These are phyloP conservation scores for Pristionchus fissidentatus DNA, from an alignment of 2,888 invertebrate species.

Conservation along the genomic window DNA sequence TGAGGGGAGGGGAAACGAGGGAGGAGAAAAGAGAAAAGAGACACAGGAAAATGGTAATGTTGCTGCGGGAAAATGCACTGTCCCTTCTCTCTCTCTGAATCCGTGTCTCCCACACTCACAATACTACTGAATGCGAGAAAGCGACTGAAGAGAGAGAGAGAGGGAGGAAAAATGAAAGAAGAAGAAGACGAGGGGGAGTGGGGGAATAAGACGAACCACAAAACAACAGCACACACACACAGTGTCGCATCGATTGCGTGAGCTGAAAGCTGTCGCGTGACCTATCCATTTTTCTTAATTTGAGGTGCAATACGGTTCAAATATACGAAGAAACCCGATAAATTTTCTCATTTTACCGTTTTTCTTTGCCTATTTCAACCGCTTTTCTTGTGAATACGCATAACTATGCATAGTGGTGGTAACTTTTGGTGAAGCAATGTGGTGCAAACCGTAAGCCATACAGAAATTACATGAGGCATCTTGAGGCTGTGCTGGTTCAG, in stretches of 20 bases:
- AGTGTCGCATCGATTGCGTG: slow-evolving; percentile 19
- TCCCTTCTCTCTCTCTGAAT: neutral
- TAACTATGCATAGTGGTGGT: neutral
- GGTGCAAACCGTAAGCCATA: slow-evolving; percentile 29
- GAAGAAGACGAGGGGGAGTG: neutral
- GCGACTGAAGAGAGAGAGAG: neutral
- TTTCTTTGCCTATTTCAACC: neutral
- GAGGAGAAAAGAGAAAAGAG: too few species aligned
- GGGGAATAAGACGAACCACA: slow-evolving; percentile 19
- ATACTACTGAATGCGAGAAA: slow-evolving; percentile 9
- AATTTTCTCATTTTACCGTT: too few species aligned
- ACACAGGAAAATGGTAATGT: too few species aligned
- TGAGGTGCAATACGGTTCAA: neutral
- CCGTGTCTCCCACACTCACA: neutral
- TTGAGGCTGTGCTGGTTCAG: neutral
- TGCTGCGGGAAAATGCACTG: too few species aligned
- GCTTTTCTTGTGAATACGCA: neutral
- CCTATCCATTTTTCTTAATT: too few species aligned
- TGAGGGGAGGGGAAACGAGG: too few species aligned
- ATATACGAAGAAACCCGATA: too few species aligned
- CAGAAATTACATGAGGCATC: slow-evolving; percentile 43
- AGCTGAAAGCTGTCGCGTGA: too few species aligned
- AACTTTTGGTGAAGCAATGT: neutral
- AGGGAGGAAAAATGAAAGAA: neutral
- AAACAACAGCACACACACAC: neutral